Base-by-base conservation (phyloP, 2,888 invertebrate genomes). In the Ochropleura leucogaster region DNA sequence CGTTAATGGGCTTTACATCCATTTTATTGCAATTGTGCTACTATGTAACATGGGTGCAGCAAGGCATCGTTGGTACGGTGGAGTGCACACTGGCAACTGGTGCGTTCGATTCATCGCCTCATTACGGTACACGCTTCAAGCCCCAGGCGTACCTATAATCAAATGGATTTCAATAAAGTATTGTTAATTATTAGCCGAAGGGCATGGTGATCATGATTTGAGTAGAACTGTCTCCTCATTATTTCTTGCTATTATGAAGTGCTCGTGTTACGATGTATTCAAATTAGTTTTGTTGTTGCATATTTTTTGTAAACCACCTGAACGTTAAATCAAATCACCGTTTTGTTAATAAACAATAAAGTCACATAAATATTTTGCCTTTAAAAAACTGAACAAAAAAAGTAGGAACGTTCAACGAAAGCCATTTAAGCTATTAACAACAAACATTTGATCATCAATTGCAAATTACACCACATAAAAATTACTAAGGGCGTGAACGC, bases 401-500 rank as follows among this genome's bases (percentile, higher is more conserved):
- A 65, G 14, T 14, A 40, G 3, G 4, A n/a, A 46, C 68, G 9
- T 4, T 6, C 14, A 20, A 30, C 16, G 3, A 8, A 69, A 69
- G 57, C 65, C 78, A 63, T 70, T 47, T 16, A 16, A 68, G 14
- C 51, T 42, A 72, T 42, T 57, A 63, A 66, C 30, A 4, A 76
- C 42, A 70, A 76, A 65, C 20, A 59, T 63, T 71, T 79, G 66
- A 72, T 68, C 70, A 80, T 80, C 65, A 79, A 70, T 69, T 73
- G 77, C 74, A 83, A 85, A 85, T 72, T 71, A 87, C 85, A 89
- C 80, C 80, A 66, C 69, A 87, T 86, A 82, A 87, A 85, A 84
- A 93, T 90, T 73, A 80, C 60, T 72, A 88, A 90, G 87, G 81
- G 92, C 88, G 89, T 79, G 70, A 80, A 83, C 84, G 87, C 90